These are phyloP conservation scores for Phaethornis superciliosus DNA, from an alignment of 2,113 vertebrate species.

Conservation along the genomic window DNA sequence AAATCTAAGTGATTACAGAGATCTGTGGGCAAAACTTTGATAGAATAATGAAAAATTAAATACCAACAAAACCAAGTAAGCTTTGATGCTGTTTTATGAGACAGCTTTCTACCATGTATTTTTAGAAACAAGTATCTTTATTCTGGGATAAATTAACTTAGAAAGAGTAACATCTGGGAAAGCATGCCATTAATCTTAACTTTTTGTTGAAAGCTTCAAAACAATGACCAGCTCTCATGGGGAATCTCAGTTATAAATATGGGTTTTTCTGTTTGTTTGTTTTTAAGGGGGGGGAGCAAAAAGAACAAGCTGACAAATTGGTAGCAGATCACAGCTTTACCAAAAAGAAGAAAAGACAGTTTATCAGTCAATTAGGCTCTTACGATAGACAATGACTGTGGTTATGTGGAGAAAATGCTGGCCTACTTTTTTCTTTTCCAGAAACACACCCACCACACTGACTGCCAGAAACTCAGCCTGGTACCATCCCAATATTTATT, in stretches of 20 bases:
- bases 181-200: not conserved
- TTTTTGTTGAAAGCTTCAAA: conserved; percentile 53
- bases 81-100: conserved; percentile 47
- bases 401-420: not conserved
- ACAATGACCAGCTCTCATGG: not conserved
- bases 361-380: conserved; percentile 45
- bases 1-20: not conserved
- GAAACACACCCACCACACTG: not conserved
- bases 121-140: conserved; percentile 49
- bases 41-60: conserved; percentile 56
- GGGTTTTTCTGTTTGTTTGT: not conserved
- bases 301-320: conserved; percentile 58
- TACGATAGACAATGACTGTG: not conserved
- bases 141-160: conserved; percentile 23
- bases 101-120: conserved; percentile 21
- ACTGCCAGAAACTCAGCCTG: conserved; percentile 5
- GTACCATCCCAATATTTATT: not conserved
- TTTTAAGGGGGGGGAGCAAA: not conserved
- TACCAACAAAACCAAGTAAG: conserved; percentile 19
- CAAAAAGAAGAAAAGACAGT: not conserved
- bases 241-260: conserved; percentile 30
- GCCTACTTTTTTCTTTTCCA: not conserved
- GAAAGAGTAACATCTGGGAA: conserved; percentile 46
- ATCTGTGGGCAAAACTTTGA: conserved; percentile 32
- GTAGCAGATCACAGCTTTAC: conserved; percentile 52